phyloP scores from a whole-genome alignment of 2,888 invertebrate species.

The Erynnis tages region DNA sequence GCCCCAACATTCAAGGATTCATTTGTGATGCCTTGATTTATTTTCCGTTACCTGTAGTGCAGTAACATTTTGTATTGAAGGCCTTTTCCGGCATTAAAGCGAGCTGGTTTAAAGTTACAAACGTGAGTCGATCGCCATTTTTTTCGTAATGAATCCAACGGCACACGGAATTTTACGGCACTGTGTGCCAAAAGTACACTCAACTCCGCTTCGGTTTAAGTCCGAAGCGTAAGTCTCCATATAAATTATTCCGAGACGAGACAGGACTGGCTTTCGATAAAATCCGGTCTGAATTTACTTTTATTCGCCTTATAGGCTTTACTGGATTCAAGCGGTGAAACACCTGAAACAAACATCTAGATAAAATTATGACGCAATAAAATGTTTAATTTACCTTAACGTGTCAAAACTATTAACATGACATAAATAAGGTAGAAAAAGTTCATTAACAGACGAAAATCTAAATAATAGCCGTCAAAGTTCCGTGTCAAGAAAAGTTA shows the following conservation, averaged over 20 bases:
- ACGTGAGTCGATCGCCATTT: neutral
- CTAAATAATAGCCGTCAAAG: too few species aligned
- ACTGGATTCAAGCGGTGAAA: too few species aligned
- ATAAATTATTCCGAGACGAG: slow-evolving; percentile 36
- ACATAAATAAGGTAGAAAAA: too few species aligned
- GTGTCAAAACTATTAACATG: too few species aligned
- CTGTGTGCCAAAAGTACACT: slow-evolving; percentile 1
- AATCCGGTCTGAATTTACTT: slow-evolving; percentile 54
- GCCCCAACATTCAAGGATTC: neutral
- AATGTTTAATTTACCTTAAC: too few species aligned
- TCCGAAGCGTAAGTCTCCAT: neutral
- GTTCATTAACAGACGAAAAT: too few species aligned
- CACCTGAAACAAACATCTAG: neutral
- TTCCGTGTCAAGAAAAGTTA: too few species aligned
- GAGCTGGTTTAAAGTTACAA: neutral
- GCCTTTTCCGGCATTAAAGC: neutral
- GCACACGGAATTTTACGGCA: slow-evolving; percentile 4
- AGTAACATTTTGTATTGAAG: too few species aligned
- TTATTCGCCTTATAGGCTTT: slow-evolving; percentile 42
- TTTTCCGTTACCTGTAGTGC: too few species aligned
- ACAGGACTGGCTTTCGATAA: slow-evolving; percentile 52
- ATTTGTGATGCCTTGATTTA: neutral
- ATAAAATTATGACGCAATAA: too few species aligned
- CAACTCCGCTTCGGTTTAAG: neutral
- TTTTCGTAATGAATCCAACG: slow-evolving; percentile 2